Evolutionary conservation across 2,113 vertebrate species (phyloP).

Genomic region (Sakesphorus luctuosus): DNA sequence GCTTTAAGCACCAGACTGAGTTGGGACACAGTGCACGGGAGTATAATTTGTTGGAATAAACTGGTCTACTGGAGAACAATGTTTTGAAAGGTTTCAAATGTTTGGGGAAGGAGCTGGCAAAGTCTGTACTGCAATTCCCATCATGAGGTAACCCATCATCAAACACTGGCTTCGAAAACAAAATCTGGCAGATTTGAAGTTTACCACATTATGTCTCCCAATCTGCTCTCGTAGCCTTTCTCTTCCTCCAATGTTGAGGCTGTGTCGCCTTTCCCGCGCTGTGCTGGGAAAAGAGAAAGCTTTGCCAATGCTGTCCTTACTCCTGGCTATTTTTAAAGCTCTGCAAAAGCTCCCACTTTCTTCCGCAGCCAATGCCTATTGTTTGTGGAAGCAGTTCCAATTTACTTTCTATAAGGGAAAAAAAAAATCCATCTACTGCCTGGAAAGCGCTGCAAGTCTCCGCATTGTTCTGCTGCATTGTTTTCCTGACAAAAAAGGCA

Average conservation of each 20-base stretch:
- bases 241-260: not conserved
- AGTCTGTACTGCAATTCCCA: not conserved
- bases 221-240: conserved; percentile 37
- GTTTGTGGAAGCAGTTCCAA: conserved; percentile 35
- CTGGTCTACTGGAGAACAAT: not conserved
- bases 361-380: conserved; percentile 26
- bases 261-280: not conserved
- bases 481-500: conserved; percentile 25
- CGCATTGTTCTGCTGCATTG: conserved; percentile 19
- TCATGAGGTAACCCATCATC: conserved; percentile 6
- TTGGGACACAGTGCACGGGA: not conserved
- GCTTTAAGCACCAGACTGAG: not conserved
- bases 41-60: not conserved
- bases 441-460: not conserved
- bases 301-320: not conserved
- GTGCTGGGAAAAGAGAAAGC: not conserved
- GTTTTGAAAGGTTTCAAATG: conserved; percentile 51
- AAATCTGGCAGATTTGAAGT: not conserved
- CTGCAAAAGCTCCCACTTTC: conserved; percentile 17
- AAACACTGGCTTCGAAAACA: conserved; percentile 1
- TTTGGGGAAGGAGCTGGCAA: conserved; percentile 25
- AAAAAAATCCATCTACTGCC: not conserved
- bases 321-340: conserved; percentile 52
- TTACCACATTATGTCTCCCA: conserved; percentile 41
- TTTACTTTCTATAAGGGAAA: conserved; percentile 15